Percentiles rank a stretch among this genome's conserved stretches.
These are phyloP conservation scores for Scartelaos histophorus DNA, from an alignment of 2,113 vertebrate genomes.

Conservation along the genomic window DNA sequence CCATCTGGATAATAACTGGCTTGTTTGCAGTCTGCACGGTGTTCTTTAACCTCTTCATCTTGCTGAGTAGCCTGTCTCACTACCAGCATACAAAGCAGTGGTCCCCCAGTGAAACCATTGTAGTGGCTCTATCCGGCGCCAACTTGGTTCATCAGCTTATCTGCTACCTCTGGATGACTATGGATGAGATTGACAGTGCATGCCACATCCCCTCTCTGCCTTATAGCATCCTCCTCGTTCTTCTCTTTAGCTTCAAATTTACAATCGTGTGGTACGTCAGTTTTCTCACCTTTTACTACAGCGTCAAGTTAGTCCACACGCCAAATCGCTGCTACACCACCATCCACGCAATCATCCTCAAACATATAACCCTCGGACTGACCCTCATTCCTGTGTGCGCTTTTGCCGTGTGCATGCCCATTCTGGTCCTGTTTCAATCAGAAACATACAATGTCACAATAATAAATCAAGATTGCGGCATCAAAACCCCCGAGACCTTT, in stretches of 20 bases:
- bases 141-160: constrained; percentile 61
- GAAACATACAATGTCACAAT: neutral
- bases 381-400: constrained; percentile 62
- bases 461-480: constrained; percentile 40
- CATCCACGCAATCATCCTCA: constrained; percentile 67
- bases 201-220: constrained; percentile 37
- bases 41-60: constrained; percentile 74
- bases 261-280: constrained; percentile 74
- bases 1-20: constrained; percentile 66
- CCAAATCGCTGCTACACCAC: constrained; percentile 71
- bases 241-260: constrained; percentile 70
- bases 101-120: constrained; percentile 71
- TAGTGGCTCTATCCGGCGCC: constrained; percentile 59
- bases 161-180: constrained; percentile 72
- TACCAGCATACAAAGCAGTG: constrained; percentile 61
- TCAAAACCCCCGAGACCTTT: constrained; percentile 27
- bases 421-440: constrained; percentile 43
- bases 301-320: constrained; percentile 74
- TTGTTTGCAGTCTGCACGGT: constrained; percentile 60
- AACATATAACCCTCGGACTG: constrained; percentile 58
- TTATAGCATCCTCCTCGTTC: constrained; percentile 54
- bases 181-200: constrained; percentile 58
- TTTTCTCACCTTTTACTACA: constrained; percentile 78
- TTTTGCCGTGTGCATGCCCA: constrained; percentile 62
- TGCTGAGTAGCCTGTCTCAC: constrained; percentile 61